phyloP scores from a whole-genome alignment of 2,113 vertebrate genomes.

The Oplegnathus fasciatus region DNA sequence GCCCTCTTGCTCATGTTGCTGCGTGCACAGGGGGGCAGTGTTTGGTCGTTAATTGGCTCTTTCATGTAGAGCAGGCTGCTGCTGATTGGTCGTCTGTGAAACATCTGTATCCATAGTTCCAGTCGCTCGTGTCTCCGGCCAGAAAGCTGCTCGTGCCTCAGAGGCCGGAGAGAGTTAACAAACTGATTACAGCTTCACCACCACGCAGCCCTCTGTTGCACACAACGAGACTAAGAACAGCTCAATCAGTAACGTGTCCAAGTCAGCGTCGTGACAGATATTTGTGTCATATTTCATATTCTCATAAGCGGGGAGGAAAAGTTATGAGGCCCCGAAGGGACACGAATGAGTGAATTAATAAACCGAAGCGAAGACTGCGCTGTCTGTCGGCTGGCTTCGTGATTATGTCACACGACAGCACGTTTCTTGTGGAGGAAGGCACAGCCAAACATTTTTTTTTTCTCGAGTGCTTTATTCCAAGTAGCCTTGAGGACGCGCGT shows the following conservation, averaged over 20 bases:
- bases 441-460: not conserved
- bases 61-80: slow-evolving; percentile 23
- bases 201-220: not conserved
- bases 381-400: not conserved
- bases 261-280: not conserved
- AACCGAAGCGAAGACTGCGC: not conserved
- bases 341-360: not conserved
- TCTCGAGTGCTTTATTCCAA: slow-evolving; percentile 32
- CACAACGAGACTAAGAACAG: not conserved
- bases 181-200: not conserved
- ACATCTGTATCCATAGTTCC: slow-evolving; percentile 80
- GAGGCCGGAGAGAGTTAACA: slow-evolving; percentile 2
- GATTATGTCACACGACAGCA: not conserved
- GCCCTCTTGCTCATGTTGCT: not conserved
- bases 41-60: slow-evolving; percentile 64
- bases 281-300: not conserved
- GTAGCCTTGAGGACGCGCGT: slow-evolving; percentile 39
- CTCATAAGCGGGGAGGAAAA: slow-evolving; percentile 10
- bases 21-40: slow-evolving; percentile 75
- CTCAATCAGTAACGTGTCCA: accelerated
- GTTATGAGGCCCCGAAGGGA: slow-evolving; percentile 15
- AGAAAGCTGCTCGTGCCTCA: slow-evolving; percentile 61
- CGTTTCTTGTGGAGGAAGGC: not conserved
- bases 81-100: slow-evolving; percentile 73
- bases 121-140: slow-evolving; percentile 70